Evolutionary conservation across 2,797 vertebrate genomes (phyloP), one percentile per base, ranked within the genome.

Genomic region (Sebastiscus albofasciatus): DNA sequence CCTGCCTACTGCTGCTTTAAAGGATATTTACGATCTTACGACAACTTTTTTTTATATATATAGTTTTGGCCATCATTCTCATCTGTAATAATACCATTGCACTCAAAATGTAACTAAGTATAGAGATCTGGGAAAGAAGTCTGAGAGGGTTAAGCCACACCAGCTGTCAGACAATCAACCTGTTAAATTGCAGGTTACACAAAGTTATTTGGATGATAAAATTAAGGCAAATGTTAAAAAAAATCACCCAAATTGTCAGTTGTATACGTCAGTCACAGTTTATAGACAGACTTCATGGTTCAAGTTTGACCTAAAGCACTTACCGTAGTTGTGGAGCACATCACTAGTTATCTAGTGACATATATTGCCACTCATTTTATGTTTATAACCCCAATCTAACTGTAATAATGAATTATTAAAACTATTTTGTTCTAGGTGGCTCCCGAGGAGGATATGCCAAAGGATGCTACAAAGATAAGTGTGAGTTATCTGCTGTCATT

Each of bases 391-490:
- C 27, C 9, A 11, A 9, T 36, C 16, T 33, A 26, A 67, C 29
- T 62, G 20, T 36, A 9, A 69, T 46, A 18, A 67, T 58, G n/a
- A 52, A 16, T n/a, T 27, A 11, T 36, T n/a, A 0, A 29, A 60
- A 26, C 8, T 64, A 55, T 82, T 71, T 72, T 82, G 0, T 54
- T 87, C 29, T 92, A 99, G 97, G 96, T 98, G 88, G 95, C 95
- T 85, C 93, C 95, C 8, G 97, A 96, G 85, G 97, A 98, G 67
- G 97, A 98, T 82, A 89, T 95, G 0, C 95, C 95, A 76, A 98
- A 97, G 94, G 98, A 97, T 10, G 97, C 97, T 0, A 99, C 98
- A 67, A 99, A 99, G 95, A 99, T 99, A 92, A 99, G 98, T n/a
- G 98, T 99, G 94, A 98, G 98, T 98, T 49, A 7, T 72, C 39